Evolutionary conservation across 2,797 vertebrate species (phyloP).

Genomic region (Eremophila alpestris): DNA sequence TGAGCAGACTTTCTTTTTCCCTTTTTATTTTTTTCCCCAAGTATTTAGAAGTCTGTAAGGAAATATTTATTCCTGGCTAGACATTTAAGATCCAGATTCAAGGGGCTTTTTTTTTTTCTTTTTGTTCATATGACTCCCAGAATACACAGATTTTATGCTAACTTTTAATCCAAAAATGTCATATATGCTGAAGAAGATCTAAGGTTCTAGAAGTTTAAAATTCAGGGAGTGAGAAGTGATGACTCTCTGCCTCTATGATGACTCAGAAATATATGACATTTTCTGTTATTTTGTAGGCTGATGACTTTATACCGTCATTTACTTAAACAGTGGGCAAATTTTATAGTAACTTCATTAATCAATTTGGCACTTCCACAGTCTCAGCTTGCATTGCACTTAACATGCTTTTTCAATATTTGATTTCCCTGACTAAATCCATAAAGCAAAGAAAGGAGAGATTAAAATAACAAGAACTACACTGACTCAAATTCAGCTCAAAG

Average conservation of each 20-base stretch:
- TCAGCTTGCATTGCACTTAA: slow-evolving; percentile 8
- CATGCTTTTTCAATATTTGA: slow-evolving; percentile 19
- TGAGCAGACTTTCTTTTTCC: background rate
- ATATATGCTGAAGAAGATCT: background rate
- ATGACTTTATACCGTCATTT: background rate
- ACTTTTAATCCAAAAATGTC: background rate
- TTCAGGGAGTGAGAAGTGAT: background rate
- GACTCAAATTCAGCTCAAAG: background rate
- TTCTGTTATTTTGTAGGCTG: background rate
- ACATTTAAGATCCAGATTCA: background rate
- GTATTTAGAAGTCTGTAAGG: background rate
- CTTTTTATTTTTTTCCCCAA: background rate
- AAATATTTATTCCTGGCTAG: slow-evolving; percentile 29
- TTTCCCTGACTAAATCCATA: slow-evolving; percentile 41
- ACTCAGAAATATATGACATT: background rate
- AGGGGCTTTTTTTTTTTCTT: background rate
- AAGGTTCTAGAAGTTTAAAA: background rate
- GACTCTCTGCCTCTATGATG: background rate
- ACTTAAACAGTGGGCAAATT: background rate
- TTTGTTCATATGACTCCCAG: background rate
- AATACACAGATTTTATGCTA: background rate
- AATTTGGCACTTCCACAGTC: slow-evolving; percentile 26
- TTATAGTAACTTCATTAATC: slow-evolving; percentile 41
- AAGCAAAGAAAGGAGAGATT: slow-evolving; percentile 33
- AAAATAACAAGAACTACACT: slow-evolving; percentile 11